Base-by-base conservation (phyloP, 1,140 invertebrate genomes). In the Formica selysi region DNA sequence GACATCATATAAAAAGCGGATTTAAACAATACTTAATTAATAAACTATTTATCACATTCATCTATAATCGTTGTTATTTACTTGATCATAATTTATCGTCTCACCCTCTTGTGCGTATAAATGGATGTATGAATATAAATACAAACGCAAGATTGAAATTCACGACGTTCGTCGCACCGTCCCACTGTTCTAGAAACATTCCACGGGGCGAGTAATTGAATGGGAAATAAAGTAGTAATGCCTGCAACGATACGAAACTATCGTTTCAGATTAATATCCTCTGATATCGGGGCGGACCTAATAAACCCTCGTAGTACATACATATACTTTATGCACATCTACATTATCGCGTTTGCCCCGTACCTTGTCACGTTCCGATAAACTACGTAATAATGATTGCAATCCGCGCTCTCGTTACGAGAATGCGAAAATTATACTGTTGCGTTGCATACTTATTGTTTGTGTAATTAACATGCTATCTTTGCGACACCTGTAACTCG, bases 241-340 rank as follows among this genome's bases (percentile, higher is more conserved):
- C 8, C 57, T 16, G 22, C 59, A 22, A 61, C 32, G 74, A 80
- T 87, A 89, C 80, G 80, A 88, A 59, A 87, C 79, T 70, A 80
- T 85, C 88, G 74, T 87, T 62, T 62, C 48, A 22, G 62, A 89
- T 87, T 90, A 90, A 89, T 90, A 89, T 71, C 79, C 59, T 38
- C n/a, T 48, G 70, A 87, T 89, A 80, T 84, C 87, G 62, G 48
- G n/a, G 19, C 32, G 11, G 57, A 59, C 41, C 61, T 89, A 65
- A 80, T 73, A 62, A 61, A 83, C 26, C n/a, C 29, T 26, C 38
- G 38, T 6, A 26, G 54, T 36, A 32, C 54, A 16, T 36, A 32
- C 54, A 10, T 36, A 19, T 29, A 68, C n/a, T 54, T 68, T 54
- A 57, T n/a, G 22, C n/a, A n/a, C 6, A 3, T n/a, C n/a, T 22